phyloP scores from a whole-genome alignment of 2,888 invertebrate species.

The Megaustenia siamemsis region DNA sequence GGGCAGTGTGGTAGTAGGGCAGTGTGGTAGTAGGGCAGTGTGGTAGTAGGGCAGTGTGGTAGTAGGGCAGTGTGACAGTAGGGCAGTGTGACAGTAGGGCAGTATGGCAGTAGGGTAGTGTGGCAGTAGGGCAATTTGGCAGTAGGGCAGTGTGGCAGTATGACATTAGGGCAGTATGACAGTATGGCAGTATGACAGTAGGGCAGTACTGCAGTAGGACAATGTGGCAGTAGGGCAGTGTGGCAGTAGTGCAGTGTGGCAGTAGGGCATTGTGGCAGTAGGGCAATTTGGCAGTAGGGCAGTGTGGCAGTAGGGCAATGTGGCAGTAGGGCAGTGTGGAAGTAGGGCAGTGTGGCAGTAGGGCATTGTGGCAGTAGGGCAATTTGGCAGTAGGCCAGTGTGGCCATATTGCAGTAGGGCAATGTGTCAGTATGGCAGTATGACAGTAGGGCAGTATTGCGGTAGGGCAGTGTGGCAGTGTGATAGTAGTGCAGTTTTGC shows the following conservation, averaged over 20 bases:
- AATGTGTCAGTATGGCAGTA: neutral
- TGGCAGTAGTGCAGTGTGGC: neutral
- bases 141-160: slow-evolving; percentile 15
- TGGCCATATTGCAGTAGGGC: neutral
- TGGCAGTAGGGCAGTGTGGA: neutral
- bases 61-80: too few relatives aligned
- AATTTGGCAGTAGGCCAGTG: slow-evolving; percentile 1
- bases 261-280: too few relatives aligned
- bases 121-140: too few relatives aligned
- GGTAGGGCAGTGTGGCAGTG: slow-evolving; percentile 14
- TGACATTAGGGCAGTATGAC: neutral
- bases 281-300: too few relatives aligned
- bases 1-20: neutral
- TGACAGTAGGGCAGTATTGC: slow-evolving; percentile 28
- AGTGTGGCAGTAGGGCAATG: neutral
- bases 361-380: too few relatives aligned
- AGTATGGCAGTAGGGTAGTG: too few relatives aligned
- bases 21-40: slow-evolving; percentile 1
- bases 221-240: neutral
- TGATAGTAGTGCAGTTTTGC: neutral
- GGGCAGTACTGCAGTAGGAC: neutral
- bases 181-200: neutral
- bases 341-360: too few relatives aligned
- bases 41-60: slow-evolving; percentile 5
- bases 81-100: too few relatives aligned